These are phyloP conservation scores for Acromyrmex echinatior DNA, from an alignment of 1,140 invertebrate genomes.

Conservation along the genomic window DNA sequence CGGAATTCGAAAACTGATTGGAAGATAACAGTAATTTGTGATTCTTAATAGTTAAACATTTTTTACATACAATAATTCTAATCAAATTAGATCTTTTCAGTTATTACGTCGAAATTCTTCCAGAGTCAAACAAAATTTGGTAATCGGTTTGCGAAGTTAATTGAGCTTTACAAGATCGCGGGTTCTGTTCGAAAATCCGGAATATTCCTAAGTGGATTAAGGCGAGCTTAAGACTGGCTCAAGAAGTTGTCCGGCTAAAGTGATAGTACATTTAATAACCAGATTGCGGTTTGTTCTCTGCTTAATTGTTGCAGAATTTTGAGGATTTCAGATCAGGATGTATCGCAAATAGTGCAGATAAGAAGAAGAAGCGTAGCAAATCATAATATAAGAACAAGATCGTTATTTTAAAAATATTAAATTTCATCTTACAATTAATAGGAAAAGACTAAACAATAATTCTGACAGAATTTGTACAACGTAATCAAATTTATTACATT, in stretches of 20 bases:
- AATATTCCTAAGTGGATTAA: constrained; percentile 49
- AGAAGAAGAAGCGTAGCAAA: not conserved
- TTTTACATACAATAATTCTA: not conserved
- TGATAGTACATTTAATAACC: constrained; percentile 39
- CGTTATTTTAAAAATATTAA: too few relatives aligned
- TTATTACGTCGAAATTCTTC: not conserved
- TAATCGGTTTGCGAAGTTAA: constrained; percentile 3
- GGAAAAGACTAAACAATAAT: too few relatives aligned
- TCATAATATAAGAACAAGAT: too few relatives aligned
- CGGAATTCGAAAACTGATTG: not conserved
- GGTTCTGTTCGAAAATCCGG: not conserved
- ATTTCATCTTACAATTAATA: too few relatives aligned
- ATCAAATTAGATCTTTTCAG: not conserved
- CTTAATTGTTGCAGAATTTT: constrained; percentile 31
- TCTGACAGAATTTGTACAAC: too few relatives aligned
- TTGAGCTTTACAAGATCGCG: constrained; percentile 8
- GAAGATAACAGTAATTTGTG: not conserved
- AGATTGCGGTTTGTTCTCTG: not conserved
- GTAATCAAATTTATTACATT: too few relatives aligned
- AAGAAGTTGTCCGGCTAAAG: constrained; percentile 30
- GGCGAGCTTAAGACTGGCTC: constrained; percentile 43
- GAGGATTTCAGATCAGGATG: not conserved
- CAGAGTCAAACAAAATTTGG: not conserved
- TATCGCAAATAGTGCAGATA: not conserved
- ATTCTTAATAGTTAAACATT: not conserved